phyloP scores from a whole-genome alignment of 1,140 invertebrate genomes.

The Lasaia peninsularis region DNA sequence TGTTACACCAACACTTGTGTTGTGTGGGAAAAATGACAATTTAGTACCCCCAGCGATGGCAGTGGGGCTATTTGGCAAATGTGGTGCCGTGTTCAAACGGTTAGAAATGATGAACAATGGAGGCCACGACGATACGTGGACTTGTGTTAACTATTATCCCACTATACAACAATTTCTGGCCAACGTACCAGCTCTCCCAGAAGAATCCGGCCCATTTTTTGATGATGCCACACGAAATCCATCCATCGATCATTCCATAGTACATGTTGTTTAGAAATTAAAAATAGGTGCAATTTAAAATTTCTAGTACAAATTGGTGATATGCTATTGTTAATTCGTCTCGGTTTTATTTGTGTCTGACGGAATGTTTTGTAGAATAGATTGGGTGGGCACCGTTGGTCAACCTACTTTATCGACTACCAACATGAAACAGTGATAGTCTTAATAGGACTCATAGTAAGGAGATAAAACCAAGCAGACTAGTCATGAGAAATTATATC shows the following conservation, averaged over 20 bases:
- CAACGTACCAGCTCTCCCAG: constrained; percentile 46
- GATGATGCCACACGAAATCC: neutral
- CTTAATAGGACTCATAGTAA: too few relatives aligned
- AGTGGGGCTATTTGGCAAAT: constrained; percentile 84
- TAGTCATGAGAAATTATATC: too few relatives aligned
- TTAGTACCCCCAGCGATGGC: constrained; percentile 93
- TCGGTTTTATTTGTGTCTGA: too few relatives aligned
- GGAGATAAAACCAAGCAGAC: too few relatives aligned
- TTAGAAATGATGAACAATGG: constrained; percentile 85
- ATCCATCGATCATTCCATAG: constrained; percentile 9
- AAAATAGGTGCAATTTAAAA: neutral
- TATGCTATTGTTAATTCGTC: neutral
- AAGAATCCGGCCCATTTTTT: constrained; percentile 20
- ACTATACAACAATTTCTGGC: constrained; percentile 53
- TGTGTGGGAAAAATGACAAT: constrained; percentile 89
- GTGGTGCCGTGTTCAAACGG: constrained; percentile 84
- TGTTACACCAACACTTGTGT: constrained; percentile 85
- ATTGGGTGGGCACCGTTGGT: too few relatives aligned
- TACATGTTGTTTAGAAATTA: constrained; percentile 11
- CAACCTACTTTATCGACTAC: too few relatives aligned
- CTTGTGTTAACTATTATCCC: constrained; percentile 58
- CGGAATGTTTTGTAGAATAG: too few relatives aligned
- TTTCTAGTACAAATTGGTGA: neutral
- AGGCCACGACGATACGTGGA: constrained; percentile 94
- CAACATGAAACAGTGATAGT: too few relatives aligned